phyloP scores from a whole-genome alignment of 2,113 vertebrate species.

The Callipepla californica region DNA sequence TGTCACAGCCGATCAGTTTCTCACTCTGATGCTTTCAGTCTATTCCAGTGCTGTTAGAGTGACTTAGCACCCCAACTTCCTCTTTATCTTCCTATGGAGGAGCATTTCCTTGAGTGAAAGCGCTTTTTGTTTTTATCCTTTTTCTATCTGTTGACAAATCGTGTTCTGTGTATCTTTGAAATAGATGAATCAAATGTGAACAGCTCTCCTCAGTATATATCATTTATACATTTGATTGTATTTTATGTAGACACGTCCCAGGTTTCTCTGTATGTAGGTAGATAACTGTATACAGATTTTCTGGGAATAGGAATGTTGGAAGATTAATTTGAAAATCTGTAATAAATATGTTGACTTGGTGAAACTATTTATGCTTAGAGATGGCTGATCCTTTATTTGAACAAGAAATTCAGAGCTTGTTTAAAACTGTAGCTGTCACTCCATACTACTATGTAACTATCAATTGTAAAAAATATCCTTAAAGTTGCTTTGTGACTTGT shows the following conservation, averaged over 20 bases:
- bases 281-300: neutral
- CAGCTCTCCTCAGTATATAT: neutral
- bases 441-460: neutral
- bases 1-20: slow-evolving; percentile 72
- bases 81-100: neutral
- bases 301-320: neutral
- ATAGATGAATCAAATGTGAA: rapidly evolving
- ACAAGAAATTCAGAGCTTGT: neutral
- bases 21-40: slow-evolving; percentile 58
- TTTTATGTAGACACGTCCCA: neutral
- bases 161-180: neutral
- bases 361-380: neutral
- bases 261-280: neutral
- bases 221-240: neutral
- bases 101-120: neutral
- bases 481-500: neutral
- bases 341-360: slow-evolving; percentile 19
- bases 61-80: neutral
- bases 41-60: slow-evolving; percentile 8
- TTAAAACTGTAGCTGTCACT: neutral
- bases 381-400: neutral
- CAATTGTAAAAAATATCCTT: neutral
- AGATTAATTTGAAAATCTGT: slow-evolving; percentile 34
- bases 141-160: neutral
- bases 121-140: neutral